Evolutionary conservation across 2,797 vertebrate species (phyloP), one percentile per base, ranked within the genome.

Genomic region (Numenius phaeopus): DNA sequence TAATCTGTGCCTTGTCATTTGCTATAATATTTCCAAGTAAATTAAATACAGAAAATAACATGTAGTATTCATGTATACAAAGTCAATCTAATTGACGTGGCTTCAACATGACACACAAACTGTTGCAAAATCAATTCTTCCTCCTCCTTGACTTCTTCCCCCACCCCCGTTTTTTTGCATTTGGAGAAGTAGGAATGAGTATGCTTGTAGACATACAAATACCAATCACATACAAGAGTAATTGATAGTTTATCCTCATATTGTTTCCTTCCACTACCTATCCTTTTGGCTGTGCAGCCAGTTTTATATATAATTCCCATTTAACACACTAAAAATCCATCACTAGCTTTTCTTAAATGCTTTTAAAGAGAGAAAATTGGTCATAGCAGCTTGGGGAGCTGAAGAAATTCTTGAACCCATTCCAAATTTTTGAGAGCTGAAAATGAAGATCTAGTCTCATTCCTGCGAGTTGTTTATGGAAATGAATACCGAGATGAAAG

Each of bases 401-500:
- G 59, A 61, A 67, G 42, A 77, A 90, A 89, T 96, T 96, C 92
- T 87, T 96, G 94, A 96, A 94, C 93, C 29, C 6, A 10, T 64
- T 92, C 92, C 94, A 96, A 55, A 71, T 58, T 87, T 96, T 71
- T 81, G 64, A 81, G 69, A 89, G 61, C 30, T 78, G 81, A 87
- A 97, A 91, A 64, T 67, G 15, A 94, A 64, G 37, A 54, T 22
- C 29, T 70, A 39, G 75, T 96, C 69, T 80, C 47, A 77, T 84
- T 67, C 50, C 34, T 49, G 18, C 22, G 96, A 90, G 69, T 85
- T 83, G 72, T 90, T 91, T 73, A 77, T 92, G 62, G 71, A 97
- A 96, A 95, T 58, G 59, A 94, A 95, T 94, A 82, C 59, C 12
- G 0, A 94, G 91, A 95, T 97, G 49, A 83, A 97, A 95, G 81